Base-by-base conservation (phyloP, 2,888 invertebrate genomes). In the Hoplodrina blanda region DNA sequence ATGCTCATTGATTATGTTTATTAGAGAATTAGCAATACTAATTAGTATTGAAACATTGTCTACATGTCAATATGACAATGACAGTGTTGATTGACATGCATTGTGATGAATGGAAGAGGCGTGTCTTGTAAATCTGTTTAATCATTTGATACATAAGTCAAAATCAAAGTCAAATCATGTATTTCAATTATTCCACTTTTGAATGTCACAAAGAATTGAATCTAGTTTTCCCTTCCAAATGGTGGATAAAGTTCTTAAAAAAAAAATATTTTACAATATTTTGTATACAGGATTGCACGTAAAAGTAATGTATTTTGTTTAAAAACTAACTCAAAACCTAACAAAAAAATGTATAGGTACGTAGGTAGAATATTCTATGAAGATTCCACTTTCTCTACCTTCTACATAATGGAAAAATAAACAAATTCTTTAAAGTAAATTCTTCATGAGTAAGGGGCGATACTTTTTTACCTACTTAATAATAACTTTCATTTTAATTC, bases 401-500 rank as follows among this genome's bases (percentile, higher is more conserved):
- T 70, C 7, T 25, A 19, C 44, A 19, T 4, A 54, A 50, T 41
- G 20, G n/a, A 8, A 17, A 49, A 65, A 6, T 44, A 44, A 50
- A 71, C 33, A 44, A 49, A 69, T 11, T 70, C 11, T 20, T 49
- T 6, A n/a, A 33, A 44, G 11, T 44, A 11, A 20, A 55, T 71
- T 13, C 54, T 49, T 66, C 49, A 20, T 25, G 13, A 33, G 55
- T 67, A 66, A 54, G 49, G 41, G 20, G 75, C 76, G 67, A 20
- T 56, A 30, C 44, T 20, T 73, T 49, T 54, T 54, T 60, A 50
- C 55, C 5, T 25, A 62, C 25, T 62, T 62, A 10, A 52, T 57
- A 53, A 30, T 19, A 49, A 68, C 77, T 73, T 76, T 73, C 69
- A 50, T 73, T 76, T 67, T 56, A 7, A n/a, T 46, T 25, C 13